Evolutionary conservation across 2,888 invertebrate species (phyloP).

Genomic region (Charanyca ferruginea): DNA sequence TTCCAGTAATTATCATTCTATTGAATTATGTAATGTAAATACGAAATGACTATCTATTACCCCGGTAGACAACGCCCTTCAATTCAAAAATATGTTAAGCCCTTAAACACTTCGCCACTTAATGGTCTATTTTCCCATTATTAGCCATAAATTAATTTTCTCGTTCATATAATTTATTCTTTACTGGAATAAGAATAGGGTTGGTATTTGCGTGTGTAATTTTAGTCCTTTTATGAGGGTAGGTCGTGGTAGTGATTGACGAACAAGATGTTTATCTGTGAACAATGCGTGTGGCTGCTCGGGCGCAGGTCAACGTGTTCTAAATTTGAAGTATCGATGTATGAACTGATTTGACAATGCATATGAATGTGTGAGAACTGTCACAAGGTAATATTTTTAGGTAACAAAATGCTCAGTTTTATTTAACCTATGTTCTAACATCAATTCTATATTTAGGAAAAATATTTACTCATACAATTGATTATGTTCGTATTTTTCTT

Average conservation of each 20-base stretch:
- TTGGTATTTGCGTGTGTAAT: conserved; percentile 22
- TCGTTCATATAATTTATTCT: conserved; percentile 10
- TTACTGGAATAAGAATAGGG: conserved; percentile 18
- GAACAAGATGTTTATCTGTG: conserved; percentile 84
- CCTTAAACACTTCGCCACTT: conserved; percentile 70
- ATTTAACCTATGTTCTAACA: not conserved
- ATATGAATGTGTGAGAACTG: conserved; percentile 67
- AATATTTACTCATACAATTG: not conserved
- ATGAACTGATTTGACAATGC: conserved; percentile 71
- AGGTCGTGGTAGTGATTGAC: conserved; percentile 80
- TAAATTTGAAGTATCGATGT: conserved; percentile 76
- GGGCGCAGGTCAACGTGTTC: conserved; percentile 68
- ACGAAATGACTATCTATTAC: conserved; percentile 27
- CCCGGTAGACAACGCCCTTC: conserved; percentile 62
- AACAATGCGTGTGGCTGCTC: conserved; percentile 86
- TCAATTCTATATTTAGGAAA: not conserved
- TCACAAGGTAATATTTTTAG: conserved; percentile 49
- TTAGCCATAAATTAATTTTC: conserved; percentile 69
- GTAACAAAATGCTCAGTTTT: not conserved
- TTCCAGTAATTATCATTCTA: not conserved
- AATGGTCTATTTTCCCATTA: conserved; percentile 74
- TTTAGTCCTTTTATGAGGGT: conserved; percentile 66
- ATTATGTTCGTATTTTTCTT: not conserved
- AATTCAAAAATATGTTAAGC: conserved; percentile 74
- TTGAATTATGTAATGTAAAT: conserved; percentile 18